A percentile compares a stretch with the other conserved stretches of the same genome.
Evolutionary conservation across 2,797 vertebrate species (phyloP).

Genomic region (Paedocypris micromegethes): DNA sequence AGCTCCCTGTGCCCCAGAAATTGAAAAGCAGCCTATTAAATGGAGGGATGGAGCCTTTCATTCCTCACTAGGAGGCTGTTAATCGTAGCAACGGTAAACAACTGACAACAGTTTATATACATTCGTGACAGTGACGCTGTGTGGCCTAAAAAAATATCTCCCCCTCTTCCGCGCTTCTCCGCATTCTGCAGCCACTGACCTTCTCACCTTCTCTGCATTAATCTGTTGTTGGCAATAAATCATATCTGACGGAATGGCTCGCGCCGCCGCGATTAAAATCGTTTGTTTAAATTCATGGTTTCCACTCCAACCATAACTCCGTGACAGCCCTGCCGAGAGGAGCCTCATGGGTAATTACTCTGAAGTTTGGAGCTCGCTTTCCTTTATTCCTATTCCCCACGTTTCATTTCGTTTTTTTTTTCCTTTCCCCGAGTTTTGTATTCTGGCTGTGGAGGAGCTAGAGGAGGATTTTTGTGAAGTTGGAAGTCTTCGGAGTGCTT

Average conservation of each 20-base stretch:
- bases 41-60: no score
- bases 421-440: slow-evolving; percentile 19
- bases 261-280: slow-evolving; percentile 67
- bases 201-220: slow-evolving; percentile 55
- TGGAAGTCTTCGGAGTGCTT: slow-evolving; percentile 24
- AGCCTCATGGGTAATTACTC: slow-evolving; percentile 55
- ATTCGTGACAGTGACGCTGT: slow-evolving; percentile 23
- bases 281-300: slow-evolving; percentile 73
- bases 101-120: slow-evolving; percentile 14
- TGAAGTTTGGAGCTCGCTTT: slow-evolving; percentile 43
- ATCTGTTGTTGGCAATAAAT: slow-evolving; percentile 68
- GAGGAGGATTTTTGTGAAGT: slow-evolving; percentile 28
- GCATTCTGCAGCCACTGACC: slow-evolving; percentile 50
- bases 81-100: slow-evolving; percentile 4
- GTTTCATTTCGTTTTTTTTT: not conserved
- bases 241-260: slow-evolving; percentile 64
- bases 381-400: slow-evolving; percentile 18
- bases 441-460: slow-evolving; percentile 24
- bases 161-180: not conserved
- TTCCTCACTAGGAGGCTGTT: slow-evolving; percentile 4
- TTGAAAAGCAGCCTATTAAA: no score
- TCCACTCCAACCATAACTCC: slow-evolving; percentile 56
- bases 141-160: slow-evolving; percentile 26
- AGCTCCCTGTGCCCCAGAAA: no score
- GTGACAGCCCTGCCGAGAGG: slow-evolving; percentile 51